phyloP scores from a whole-genome alignment of 53 echinoderm and acorn worm species.

The Apostichopus leukothele region DNA sequence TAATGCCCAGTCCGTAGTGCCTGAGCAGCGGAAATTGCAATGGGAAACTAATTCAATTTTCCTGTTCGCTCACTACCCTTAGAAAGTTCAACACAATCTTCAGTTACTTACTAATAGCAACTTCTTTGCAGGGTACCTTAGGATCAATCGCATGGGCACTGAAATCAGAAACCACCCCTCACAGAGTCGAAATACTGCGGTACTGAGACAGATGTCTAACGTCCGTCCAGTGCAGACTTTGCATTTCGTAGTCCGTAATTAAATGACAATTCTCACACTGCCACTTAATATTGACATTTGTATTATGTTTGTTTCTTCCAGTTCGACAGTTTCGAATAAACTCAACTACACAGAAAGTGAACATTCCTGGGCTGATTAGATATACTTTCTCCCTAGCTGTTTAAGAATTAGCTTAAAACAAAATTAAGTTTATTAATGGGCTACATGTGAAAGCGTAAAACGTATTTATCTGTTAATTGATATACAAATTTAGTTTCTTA shows the following conservation, averaged over 20 bases:
- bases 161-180: slow-evolving; percentile 5
- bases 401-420: no score
- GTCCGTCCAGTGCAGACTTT: not conserved
- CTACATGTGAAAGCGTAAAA: no score
- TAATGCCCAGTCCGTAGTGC: no score
- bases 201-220: not conserved
- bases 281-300: not conserved
- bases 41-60: slow-evolving; percentile 15
- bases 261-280: slow-evolving; percentile 3
- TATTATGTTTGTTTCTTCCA: not conserved
- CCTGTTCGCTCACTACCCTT: not conserved
- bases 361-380: not conserved
- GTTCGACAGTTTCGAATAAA: not conserved
- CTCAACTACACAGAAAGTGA: not conserved
- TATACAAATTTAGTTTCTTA: no score
- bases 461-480: no score
- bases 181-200: not conserved
- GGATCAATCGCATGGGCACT: not conserved
- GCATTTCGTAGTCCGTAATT: not conserved
- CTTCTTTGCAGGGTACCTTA: not conserved
- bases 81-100: slow-evolving; percentile 17
- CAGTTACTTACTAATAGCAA: slow-evolving; percentile 24
- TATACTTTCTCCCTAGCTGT: no score
- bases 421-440: no score
- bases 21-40: not conserved